phyloP scores from a whole-genome alignment of 2,888 invertebrate species.

The Drosophila nigricruria region DNA sequence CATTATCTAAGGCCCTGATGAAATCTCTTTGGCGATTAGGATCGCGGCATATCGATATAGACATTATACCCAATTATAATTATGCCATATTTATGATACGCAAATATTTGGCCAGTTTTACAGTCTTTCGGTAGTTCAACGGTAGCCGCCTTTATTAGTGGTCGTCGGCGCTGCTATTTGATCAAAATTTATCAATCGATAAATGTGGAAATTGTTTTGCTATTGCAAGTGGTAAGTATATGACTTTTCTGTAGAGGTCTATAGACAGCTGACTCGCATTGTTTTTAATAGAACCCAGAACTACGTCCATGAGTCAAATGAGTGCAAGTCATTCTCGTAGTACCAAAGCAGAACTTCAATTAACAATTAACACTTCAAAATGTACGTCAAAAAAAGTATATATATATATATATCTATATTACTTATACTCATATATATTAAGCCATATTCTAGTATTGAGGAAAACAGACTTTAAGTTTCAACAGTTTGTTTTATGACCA shows the following conservation, averaged over 20 bases:
- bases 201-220: background rate
- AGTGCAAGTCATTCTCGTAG: background rate
- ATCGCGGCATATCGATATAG: constrained; percentile 4
- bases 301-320: background rate
- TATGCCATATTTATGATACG: constrained; percentile 5
- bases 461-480: background rate
- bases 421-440: background rate
- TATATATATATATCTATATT: background rate
- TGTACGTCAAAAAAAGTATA: background rate
- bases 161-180: constrained; percentile 5
- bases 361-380: background rate
- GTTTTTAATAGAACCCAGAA: background rate
- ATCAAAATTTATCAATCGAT: background rate
- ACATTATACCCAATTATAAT: background rate
- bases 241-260: background rate
- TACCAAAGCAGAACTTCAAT: background rate
- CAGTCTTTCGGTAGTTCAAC: constrained; percentile 7
- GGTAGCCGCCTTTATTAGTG: constrained; percentile 7
- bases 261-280: background rate
- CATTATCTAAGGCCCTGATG: constrained; percentile 1
- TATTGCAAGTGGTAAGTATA: background rate
- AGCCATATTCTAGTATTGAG: background rate
- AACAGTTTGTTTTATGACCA: background rate
- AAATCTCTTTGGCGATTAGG: constrained; percentile 12
- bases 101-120: background rate